phyloP scores from a whole-genome alignment of 2,797 vertebrate species.

The Onychomys arenicola region DNA sequence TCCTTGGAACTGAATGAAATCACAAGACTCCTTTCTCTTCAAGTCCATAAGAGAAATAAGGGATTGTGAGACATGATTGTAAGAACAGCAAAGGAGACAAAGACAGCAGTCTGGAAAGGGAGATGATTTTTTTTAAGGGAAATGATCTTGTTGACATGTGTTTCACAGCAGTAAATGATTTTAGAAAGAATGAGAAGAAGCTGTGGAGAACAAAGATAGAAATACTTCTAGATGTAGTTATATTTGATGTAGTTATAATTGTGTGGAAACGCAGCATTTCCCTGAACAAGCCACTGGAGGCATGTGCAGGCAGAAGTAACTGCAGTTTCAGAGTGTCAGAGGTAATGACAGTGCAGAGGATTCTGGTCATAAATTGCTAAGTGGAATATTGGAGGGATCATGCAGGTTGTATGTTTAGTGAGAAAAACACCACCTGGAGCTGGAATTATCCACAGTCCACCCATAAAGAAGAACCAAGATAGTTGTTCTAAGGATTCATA shows the following conservation, averaged over 20 bases:
- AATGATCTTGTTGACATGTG: neutral
- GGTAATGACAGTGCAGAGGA: neutral
- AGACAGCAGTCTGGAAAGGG: neutral
- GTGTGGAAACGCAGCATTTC: neutral
- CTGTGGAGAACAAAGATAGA: neutral
- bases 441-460: neutral
- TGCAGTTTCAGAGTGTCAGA: neutral
- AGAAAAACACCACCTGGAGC: neutral
- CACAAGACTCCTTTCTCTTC: neutral
- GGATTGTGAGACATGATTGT: neutral
- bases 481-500: neutral
- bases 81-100: neutral
- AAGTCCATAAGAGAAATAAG: neutral
- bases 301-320: neutral
- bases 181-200: neutral
- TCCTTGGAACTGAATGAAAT: neutral
- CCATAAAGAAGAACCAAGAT: neutral
- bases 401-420: neutral
- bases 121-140: neutral
- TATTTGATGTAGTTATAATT: neutral
- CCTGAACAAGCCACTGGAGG: neutral
- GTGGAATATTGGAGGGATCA: neutral
- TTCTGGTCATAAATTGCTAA: neutral
- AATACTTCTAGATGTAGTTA: neutral
- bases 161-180: neutral